Evolutionary conservation across 2,113 vertebrate species (phyloP).

Genomic region (Furnarius figulus): DNA sequence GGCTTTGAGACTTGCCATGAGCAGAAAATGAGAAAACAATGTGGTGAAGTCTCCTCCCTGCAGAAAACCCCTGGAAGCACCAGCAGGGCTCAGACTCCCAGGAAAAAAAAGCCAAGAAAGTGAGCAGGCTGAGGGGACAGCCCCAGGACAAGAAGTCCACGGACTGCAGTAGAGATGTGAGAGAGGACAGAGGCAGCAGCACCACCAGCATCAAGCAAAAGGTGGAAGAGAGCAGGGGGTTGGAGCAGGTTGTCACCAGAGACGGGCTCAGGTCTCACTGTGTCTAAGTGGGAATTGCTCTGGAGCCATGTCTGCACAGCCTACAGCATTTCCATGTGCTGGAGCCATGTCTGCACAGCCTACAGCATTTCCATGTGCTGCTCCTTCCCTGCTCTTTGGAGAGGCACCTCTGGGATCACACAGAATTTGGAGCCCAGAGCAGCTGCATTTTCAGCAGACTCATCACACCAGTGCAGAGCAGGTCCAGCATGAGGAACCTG

Average conservation of each 20-base stretch:
- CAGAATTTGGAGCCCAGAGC: background rate
- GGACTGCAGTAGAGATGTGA: background rate
- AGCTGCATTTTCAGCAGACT: background rate
- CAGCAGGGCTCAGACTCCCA: background rate
- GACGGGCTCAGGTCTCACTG: background rate
- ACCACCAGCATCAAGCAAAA: background rate
- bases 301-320: background rate
- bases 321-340: background rate
- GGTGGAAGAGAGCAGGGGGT: background rate
- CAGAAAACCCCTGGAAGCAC: background rate
- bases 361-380: background rate
- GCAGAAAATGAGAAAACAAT: accelerated
- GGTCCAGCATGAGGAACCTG: accelerated
- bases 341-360: background rate
- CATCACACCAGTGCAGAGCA: background rate
- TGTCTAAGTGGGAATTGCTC: background rate
- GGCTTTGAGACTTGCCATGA: background rate
- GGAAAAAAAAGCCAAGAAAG: background rate
- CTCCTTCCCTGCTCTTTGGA: background rate
- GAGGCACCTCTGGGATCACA: background rate
- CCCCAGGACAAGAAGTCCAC: background rate
- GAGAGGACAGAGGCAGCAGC: background rate
- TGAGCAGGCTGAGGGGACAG: background rate
- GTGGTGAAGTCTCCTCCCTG: background rate
- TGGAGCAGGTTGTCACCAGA: background rate